Conservation (phyloP, 2,888 invertebrate genomes). For the Drosophila planitibia region DNA sequence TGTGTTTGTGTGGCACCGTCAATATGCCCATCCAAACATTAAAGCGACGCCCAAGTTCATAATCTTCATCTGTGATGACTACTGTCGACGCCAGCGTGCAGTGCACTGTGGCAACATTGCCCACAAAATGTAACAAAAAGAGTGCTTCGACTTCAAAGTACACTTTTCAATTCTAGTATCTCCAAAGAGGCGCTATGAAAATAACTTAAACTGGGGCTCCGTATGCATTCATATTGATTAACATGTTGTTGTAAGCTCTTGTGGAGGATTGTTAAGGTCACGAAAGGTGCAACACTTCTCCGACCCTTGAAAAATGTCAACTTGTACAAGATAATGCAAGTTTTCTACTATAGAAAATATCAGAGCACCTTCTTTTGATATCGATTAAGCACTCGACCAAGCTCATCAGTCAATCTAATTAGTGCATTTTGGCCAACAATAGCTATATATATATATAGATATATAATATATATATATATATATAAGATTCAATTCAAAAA, state of each 20-base stretch:
- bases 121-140: neutral
- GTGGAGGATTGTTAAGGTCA: neutral
- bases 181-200: no score
- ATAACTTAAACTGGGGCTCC: no score
- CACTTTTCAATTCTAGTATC: no score
- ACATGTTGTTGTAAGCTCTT: neutral
- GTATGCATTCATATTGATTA: no score
- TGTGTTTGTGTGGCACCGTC: conserved; percentile 26
- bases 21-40: conserved; percentile 60
- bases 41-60: conserved; percentile 59
- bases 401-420: neutral
- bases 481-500: neutral
- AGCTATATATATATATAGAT: neutral
- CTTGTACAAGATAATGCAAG: neutral
- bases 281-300: neutral
- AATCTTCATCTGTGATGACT: conserved; percentile 50
- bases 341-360: no score
- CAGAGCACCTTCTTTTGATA: neutral
- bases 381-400: neutral
- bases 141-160: neutral
- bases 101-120: conserved; percentile 40
- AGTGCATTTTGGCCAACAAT: neutral
- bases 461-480: neutral
- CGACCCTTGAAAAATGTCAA: neutral
- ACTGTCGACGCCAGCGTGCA: conserved; percentile 9